These are phyloP conservation scores for Sycophila sp. DNA, from an alignment of 1,140 invertebrate genomes.

Conservation along the genomic window DNA sequence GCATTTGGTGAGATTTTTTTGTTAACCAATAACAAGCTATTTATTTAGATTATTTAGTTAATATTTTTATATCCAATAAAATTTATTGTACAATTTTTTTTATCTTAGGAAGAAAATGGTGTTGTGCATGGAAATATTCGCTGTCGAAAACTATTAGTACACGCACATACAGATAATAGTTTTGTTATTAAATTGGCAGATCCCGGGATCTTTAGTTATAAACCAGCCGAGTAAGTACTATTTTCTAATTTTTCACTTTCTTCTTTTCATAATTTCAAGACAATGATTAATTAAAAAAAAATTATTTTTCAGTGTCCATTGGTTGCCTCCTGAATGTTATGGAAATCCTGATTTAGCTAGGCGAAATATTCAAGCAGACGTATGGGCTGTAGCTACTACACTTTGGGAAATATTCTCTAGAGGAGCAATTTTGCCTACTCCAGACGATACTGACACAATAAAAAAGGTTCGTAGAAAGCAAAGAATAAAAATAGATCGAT, in stretches of 20 bases:
- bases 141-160: slow-evolving; percentile 83
- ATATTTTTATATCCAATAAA: slow-evolving; percentile 17
- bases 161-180: slow-evolving; percentile 71
- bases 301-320: slow-evolving; percentile 74
- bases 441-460: slow-evolving; percentile 50
- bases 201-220: slow-evolving; percentile 73
- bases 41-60: too few relatives aligned
- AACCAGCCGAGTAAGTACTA: slow-evolving; percentile 71
- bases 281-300: slow-evolving; percentile 5
- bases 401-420: slow-evolving; percentile 90
- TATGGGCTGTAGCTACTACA: slow-evolving; percentile 90
- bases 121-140: slow-evolving; percentile 87
- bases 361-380: slow-evolving; percentile 75
- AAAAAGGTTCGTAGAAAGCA: slow-evolving; percentile 53
- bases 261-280: too few relatives aligned
- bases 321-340: slow-evolving; percentile 86
- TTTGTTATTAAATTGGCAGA: slow-evolving; percentile 84
- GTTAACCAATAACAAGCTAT: background rate
- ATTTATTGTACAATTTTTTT: slow-evolving; percentile 14
- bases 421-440: slow-evolving; percentile 66
- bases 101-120: slow-evolving; percentile 76
- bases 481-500: background rate
- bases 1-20: slow-evolving; percentile 72
- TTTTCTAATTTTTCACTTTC: too few relatives aligned
- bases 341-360: slow-evolving; percentile 73